Evolutionary conservation across 2,888 invertebrate genomes (phyloP), one percentile per base, ranked within the genome.

Genomic region (Pherbina coryleti): DNA sequence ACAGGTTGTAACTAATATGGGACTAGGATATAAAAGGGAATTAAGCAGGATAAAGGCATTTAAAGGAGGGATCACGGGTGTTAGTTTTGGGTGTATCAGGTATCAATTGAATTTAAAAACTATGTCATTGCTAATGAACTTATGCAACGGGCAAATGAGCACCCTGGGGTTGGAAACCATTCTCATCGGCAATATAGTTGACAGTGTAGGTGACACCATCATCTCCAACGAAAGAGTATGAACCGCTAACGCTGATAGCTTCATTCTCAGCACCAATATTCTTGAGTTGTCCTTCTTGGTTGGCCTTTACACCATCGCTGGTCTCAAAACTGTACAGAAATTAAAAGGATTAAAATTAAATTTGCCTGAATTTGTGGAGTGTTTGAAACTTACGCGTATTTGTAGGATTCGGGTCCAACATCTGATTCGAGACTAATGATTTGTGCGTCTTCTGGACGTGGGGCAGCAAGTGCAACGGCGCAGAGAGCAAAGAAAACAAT

Each of bases 191-290:
- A 67, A 84, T n/a, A 75, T 86, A 87, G 64, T 34, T 92, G 79
- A 93, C 92, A 3, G 90, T 90, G 86, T 93, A 93, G 0, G 88
- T 88, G 22, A 91, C 89, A 14, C 92, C 92, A 82, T 92, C 92
- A 62, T 91, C 91, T 31, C 89, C 92, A 0, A 91, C 88, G 90
- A 90, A 91, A 5, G 89, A 85, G 87, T 90, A 91, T 5, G 89
- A 88, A 55, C 92, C 92, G 57, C 82, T 86, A 22, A 92, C 90
- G 3, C 87, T 83, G n/a, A 92, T 85, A 25, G 90, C 88, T 31
- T 75, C 75, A 34, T 75, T 28, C 64, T 78, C 78, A 1, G 64
- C 19, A 2, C 91, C 92, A 1, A 87, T 86, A 81, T 92, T 92
- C 80, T 89, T 90, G 60, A 92, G 83, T 79, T 90, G 88, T 3